Evolutionary conservation across 2,113 vertebrate genomes (phyloP).

Genomic region (Neolamprologus falcicula): DNA sequence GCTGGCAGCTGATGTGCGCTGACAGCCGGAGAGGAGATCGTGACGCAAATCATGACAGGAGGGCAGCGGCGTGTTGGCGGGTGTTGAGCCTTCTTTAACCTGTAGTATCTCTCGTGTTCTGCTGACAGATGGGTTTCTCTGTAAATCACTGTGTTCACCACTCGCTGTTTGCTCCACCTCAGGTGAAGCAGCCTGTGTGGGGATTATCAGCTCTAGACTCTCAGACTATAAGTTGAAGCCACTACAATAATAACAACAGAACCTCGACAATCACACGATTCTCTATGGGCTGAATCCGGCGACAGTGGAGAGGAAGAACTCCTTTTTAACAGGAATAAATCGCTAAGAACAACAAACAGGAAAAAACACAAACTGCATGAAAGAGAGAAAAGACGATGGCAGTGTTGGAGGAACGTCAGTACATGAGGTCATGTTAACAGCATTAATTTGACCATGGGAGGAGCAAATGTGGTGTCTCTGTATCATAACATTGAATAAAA

Average conservation of each 20-base stretch:
- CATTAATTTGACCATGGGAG: neutral
- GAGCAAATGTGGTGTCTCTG: neutral
- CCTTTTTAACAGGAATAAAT: neutral
- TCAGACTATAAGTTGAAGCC: neutral
- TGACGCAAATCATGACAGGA: neutral
- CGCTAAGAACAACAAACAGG: neutral
- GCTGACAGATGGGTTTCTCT: neutral
- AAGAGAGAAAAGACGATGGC: neutral
- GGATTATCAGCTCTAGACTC: neutral
- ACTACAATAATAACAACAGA: neutral
- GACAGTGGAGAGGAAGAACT: neutral
- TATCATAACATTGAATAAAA: neutral
- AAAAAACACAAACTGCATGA: neutral
- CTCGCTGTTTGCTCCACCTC: neutral
- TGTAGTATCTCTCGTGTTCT: neutral
- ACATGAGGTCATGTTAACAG: neutral
- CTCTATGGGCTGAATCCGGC: neutral
- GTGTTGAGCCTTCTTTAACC: neutral
- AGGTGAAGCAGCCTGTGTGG: neutral
- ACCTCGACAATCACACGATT: neutral
- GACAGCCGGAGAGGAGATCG: neutral
- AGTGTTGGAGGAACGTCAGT: neutral
- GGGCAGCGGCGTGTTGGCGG: neutral
- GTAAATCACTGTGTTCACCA: neutral
- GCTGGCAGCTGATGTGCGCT: neutral